Conservation (phyloP, 2,113 vertebrate genomes). For the Otolemur garnettii region DNA sequence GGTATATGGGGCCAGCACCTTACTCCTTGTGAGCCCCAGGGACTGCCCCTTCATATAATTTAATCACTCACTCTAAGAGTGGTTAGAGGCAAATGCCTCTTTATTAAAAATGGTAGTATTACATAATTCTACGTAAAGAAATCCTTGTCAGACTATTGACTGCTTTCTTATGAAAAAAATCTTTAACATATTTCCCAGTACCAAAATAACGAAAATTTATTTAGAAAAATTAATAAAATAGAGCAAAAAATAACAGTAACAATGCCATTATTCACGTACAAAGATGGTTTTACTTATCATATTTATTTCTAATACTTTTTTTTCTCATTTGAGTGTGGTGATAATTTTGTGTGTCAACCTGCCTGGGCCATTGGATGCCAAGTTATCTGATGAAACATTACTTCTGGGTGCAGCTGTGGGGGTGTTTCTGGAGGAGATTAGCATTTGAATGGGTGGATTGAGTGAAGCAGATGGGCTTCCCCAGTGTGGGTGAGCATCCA, state of each 20-base stretch:
- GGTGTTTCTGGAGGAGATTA: not conserved
- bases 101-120: not conserved
- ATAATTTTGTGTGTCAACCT: not conserved
- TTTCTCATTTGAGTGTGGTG: not conserved
- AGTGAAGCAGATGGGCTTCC: not conserved
- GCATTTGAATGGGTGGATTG: not conserved
- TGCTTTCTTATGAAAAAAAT: not conserved
- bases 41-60: not conserved
- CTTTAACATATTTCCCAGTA: not conserved
- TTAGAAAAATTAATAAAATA: not conserved
- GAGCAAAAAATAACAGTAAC: not conserved
- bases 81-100: not conserved
- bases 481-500: not conserved
- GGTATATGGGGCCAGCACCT: no score
- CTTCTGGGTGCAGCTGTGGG: not conserved
- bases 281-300: not conserved
- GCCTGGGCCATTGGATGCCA: not conserved
- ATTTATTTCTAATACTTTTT: not conserved
- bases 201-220: not conserved
- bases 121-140: not conserved
- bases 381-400: not conserved
- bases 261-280: not conserved
- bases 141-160: not conserved
- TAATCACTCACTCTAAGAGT: not conserved
- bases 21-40: no score